Base-by-base conservation (phyloP, 2,113 vertebrate genomes). In the Poeciliopsis occidentalis region DNA sequence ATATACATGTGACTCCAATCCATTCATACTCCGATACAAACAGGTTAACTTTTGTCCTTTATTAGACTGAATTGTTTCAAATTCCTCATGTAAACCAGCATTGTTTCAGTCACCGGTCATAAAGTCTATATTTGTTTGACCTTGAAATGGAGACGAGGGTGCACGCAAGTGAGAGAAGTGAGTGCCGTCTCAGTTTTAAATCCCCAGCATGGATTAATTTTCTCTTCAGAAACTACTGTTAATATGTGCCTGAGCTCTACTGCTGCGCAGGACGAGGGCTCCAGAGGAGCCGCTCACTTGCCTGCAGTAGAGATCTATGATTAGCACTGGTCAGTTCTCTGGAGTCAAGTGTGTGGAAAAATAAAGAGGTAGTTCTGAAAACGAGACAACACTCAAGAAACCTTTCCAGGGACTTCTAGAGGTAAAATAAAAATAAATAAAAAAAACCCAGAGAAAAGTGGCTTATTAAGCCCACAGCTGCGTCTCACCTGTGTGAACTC, bases 401-500 rank as follows among this genome's bases (percentile, higher is more conserved):
- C 73, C 69, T 73, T 87, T 84, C 72, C 71, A 76, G 80, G 89
- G 85, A 86, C 71, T 85, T 73, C n/a, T 72, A 73, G 72, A 85
- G 67, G 76, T 73, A 71, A 82, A 29, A 29, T 2, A 29, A 29
- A 29, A 29, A 29, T 2, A 29, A 29, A n/a, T n/a, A n/a, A n/a
- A n/a, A n/a, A 15, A 32, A 34, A 72, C 80, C 69, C 79, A 76
- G 67, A 61, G 72, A 69, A 72, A 67, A 6, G 68, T 66, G 63
- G 69, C 80, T 88, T 85, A 62, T 84, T 81, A 76, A 85, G 85
- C 79, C 73, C 77, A 41, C 70, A 87, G 72, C 69, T 71, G 71
- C 44, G 24, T 78, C 94, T 94, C 90, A 98, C 97, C 97, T 95
- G 97, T 98, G 93, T 98, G 97, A 78, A 97, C 96, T 71, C 97